These are phyloP conservation scores for Ferdinandea cuprea DNA, from an alignment of 2,888 invertebrate genomes.

Conservation along the genomic window DNA sequence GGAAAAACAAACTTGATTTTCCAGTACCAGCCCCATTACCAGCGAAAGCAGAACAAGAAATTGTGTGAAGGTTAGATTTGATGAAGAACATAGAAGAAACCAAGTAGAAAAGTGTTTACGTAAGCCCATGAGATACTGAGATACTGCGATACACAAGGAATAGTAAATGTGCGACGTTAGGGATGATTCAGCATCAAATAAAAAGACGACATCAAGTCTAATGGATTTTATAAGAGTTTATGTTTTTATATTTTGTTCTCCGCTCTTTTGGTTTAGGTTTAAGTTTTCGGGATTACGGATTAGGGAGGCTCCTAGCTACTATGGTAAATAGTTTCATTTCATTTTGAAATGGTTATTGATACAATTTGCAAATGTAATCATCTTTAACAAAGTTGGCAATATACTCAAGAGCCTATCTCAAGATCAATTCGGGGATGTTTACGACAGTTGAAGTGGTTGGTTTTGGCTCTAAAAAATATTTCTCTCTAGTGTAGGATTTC, in stretches of 20 bases:
- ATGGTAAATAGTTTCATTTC: conserved; percentile 24
- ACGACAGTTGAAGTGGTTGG: background rate
- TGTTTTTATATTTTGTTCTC: background rate
- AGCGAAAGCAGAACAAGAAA: conserved; percentile 24
- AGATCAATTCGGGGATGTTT: conserved; percentile 6
- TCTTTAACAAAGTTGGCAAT: conserved; percentile 11
- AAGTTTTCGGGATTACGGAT: background rate
- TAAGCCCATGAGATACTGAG: conserved; percentile 45
- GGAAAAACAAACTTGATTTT: conserved; percentile 59
- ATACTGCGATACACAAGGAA: too few species aligned
- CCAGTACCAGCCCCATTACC: conserved; percentile 31
- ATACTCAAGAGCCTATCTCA: background rate
- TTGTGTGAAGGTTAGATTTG: conserved; percentile 65
- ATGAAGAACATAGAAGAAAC: background rate
- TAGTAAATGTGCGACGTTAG: conserved; percentile 32
- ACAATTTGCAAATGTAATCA: conserved; percentile 47
- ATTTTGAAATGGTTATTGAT: conserved; percentile 23
- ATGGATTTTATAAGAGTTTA: conserved; percentile 56
- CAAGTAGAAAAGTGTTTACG: conserved; percentile 60
- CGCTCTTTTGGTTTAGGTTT: conserved; percentile 3
- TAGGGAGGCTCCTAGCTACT: conserved; percentile 1
- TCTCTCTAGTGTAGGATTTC: too few species aligned
- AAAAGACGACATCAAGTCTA: conserved; percentile 67
- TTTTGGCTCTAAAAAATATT: too few species aligned
- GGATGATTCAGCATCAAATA: conserved; percentile 66